Evolutionary conservation across 2,797 vertebrate genomes (phyloP).

Genomic region (Zalophus californianus): DNA sequence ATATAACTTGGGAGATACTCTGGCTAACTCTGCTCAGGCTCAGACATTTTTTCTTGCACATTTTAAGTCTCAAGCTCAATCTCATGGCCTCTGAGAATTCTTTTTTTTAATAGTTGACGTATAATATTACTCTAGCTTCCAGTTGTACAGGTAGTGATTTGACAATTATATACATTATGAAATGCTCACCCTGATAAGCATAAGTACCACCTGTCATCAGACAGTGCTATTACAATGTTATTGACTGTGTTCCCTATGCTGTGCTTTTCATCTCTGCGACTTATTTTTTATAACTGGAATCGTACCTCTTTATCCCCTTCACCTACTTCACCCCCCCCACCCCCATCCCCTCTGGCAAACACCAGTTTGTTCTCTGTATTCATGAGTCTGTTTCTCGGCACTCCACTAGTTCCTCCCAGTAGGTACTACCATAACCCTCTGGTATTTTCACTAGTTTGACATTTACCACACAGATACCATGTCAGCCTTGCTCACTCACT

Average conservation of each 20-base stretch:
- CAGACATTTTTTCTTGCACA: not conserved
- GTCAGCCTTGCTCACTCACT: not conserved
- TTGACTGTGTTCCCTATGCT: not conserved
- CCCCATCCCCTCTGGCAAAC: not conserved
- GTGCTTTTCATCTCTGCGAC: not conserved
- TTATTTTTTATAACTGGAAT: not conserved
- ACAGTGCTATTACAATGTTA: not conserved
- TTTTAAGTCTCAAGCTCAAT: not conserved
- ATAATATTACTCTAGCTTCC: not conserved
- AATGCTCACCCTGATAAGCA: not conserved
- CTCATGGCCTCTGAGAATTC: not conserved
- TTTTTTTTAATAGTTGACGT: not conserved
- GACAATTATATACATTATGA: not conserved
- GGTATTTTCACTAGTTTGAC: not conserved
- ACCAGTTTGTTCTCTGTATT: not conserved
- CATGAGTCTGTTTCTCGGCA: not conserved
- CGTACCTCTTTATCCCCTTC: not conserved
- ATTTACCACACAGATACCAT: not conserved
- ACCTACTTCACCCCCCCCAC: not conserved
- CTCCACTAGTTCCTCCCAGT: not conserved
- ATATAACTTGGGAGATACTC: not conserved
- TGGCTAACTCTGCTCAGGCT: not conserved
- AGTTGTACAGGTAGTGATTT: not conserved
- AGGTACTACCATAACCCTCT: not conserved
- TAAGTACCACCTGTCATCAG: not conserved